These are phyloP conservation scores for Bos indicus DNA, from an alignment of 2,113 vertebrate genomes.

Conservation along the genomic window DNA sequence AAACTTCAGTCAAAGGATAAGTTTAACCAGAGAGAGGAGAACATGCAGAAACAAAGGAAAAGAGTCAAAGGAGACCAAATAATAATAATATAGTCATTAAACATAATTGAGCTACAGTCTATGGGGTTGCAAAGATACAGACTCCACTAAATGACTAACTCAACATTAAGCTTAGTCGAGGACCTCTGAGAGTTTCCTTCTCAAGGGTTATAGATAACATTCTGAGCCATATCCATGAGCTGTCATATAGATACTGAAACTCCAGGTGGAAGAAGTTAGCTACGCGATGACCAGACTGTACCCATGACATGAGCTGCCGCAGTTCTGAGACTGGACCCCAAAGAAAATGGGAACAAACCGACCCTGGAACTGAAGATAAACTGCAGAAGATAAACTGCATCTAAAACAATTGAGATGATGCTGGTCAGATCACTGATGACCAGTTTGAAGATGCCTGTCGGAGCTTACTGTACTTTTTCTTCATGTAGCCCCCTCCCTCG, in stretches of 20 bases:
- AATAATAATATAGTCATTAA: background rate
- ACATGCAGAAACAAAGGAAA: background rate
- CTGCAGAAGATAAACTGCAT: too few relatives aligned
- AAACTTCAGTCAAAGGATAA: background rate
- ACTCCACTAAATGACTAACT: background rate
- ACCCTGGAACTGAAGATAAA: background rate
- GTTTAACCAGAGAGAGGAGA: background rate
- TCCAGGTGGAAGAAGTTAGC: background rate
- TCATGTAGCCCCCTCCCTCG: background rate
- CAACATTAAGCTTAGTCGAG: background rate
- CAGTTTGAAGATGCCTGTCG: background rate
- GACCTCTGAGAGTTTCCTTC: background rate
- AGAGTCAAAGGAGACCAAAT: background rate
- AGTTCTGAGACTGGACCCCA: background rate
- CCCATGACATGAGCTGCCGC: background rate
- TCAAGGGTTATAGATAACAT: background rate
- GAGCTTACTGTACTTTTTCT: background rate
- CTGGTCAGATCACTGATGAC: background rate
- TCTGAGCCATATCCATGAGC: background rate
- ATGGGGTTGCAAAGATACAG: background rate
- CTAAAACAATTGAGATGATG: background rate
- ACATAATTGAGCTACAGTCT: background rate
- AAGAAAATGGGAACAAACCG: background rate
- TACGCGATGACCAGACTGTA: accelerated
- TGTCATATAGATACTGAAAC: background rate